Evolutionary conservation across 2,113 vertebrate genomes (phyloP).

Genomic region (Lipotes vexillifer): DNA sequence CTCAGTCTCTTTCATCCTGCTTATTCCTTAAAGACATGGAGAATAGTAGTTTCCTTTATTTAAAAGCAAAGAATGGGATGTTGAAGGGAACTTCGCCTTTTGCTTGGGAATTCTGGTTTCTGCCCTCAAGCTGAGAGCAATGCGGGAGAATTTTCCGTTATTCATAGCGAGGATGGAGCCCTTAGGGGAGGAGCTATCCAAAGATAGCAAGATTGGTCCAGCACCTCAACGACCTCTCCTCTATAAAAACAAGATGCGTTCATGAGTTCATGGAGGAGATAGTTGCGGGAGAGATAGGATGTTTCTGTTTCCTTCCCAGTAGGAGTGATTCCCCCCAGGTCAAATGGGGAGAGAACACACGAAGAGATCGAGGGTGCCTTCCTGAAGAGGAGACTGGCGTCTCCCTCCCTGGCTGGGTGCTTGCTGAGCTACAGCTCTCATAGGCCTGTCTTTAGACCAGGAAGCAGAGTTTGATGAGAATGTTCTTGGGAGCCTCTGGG

Average conservation of each 20-base stretch:
- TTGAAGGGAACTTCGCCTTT: not conserved
- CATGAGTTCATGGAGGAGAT: not conserved
- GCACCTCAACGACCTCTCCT: not conserved
- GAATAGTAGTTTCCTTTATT: not conserved
- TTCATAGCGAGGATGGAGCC: not conserved
- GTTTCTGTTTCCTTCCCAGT: not conserved
- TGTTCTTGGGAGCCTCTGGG: not conserved
- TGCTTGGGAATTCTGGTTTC: not conserved
- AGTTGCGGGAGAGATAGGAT: not conserved
- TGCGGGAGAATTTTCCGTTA: not conserved
- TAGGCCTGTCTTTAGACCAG: fast-evolving
- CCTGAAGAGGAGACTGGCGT: not conserved
- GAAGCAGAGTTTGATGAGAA: not conserved
- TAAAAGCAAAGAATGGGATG: not conserved
- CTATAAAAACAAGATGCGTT: not conserved
- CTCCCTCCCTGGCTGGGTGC: not conserved
- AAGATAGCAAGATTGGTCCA: not conserved
- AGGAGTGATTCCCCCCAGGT: not conserved
- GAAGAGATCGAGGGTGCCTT: not conserved
- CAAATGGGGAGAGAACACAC: not conserved
- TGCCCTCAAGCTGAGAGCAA: not conserved
- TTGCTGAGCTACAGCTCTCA: not conserved
- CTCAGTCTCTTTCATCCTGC: not conserved
- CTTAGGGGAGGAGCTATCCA: not conserved
- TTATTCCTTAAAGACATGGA: not conserved